phyloP scores from a whole-genome alignment of 92 coral and sea anemone species.

The Palythoa grandis region DNA sequence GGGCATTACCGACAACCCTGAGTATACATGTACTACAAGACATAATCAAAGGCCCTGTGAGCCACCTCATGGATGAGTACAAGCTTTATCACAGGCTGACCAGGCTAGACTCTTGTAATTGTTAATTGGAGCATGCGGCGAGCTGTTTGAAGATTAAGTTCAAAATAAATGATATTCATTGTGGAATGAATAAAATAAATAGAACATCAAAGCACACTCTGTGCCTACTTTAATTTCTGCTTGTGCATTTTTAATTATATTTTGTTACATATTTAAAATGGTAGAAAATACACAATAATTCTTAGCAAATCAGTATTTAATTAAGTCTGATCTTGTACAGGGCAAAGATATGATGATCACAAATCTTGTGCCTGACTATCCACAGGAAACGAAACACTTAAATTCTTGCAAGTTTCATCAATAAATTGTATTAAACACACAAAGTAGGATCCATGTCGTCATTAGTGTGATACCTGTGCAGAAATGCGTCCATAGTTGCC shows the following conservation, averaged over 20 bases:
- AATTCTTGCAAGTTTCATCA: background rate
- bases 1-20: no score
- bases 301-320: background rate
- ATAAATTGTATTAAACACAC: constrained; percentile 6
- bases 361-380: background rate
- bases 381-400: background rate
- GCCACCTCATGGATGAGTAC: no score
- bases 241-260: background rate
- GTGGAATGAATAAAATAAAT: constrained; percentile 3
- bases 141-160: no score
- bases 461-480: constrained; percentile 30
- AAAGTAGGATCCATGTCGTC: constrained; percentile 39
- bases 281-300: background rate
- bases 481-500: constrained; percentile 32
- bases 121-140: no score
- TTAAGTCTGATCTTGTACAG: no score
- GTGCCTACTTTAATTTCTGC: background rate
- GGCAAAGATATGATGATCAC: background rate
- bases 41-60: no score
- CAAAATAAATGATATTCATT: constrained; percentile 6
- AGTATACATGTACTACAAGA: no score
- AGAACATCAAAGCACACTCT: background rate
- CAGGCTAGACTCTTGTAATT: no score
- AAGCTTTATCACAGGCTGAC: no score
- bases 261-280: background rate